phyloP scores from a whole-genome alignment of 2,113 vertebrate species.

The Bufo gargarizans region DNA sequence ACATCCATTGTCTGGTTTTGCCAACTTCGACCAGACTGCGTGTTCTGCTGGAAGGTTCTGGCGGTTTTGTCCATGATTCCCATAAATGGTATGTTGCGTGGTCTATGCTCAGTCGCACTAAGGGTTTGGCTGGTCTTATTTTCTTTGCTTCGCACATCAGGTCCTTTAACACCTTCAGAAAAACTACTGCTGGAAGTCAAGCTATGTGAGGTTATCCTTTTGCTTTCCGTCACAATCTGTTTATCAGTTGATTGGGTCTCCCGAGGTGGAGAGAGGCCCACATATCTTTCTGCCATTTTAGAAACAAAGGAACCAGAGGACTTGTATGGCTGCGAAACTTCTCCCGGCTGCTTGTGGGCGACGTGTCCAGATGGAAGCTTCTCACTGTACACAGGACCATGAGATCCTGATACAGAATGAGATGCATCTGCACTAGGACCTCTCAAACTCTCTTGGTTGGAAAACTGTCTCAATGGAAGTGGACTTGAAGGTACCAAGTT shows the following conservation, averaged over 20 bases:
- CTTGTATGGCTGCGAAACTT: conserved; percentile 63
- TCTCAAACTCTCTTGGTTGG: conserved; percentile 60
- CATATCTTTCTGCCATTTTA: conserved; percentile 73
- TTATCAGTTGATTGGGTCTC: conserved; percentile 61
- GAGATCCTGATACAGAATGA: background rate
- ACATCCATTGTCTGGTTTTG: conserved; percentile 71
- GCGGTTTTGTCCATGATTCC: conserved; percentile 94
- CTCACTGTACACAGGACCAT: conserved; percentile 67
- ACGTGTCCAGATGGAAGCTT: conserved; percentile 63
- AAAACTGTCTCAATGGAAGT: conserved; percentile 74
- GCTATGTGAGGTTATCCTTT: conserved; percentile 81
- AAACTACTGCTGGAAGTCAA: conserved; percentile 83
- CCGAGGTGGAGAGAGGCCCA: conserved; percentile 70
- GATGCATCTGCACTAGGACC: conserved; percentile 64
- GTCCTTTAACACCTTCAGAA: conserved; percentile 81
- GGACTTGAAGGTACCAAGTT: conserved; percentile 85
- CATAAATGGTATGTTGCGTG: conserved; percentile 89
- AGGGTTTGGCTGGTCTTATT: conserved; percentile 68
- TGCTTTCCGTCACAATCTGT: conserved; percentile 68
- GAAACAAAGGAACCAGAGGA: conserved; percentile 66
- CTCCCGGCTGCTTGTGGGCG: conserved; percentile 66
- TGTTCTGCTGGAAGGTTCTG: conserved; percentile 80
- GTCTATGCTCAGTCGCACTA: conserved; percentile 78
- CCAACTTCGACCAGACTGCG: conserved; percentile 75
- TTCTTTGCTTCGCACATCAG: conserved; percentile 86